Percentiles rank a stretch among this genome's conserved stretches.
Evolutionary conservation across 2,888 invertebrate genomes (phyloP).

Genomic region (Pseudoips prasinana): DNA sequence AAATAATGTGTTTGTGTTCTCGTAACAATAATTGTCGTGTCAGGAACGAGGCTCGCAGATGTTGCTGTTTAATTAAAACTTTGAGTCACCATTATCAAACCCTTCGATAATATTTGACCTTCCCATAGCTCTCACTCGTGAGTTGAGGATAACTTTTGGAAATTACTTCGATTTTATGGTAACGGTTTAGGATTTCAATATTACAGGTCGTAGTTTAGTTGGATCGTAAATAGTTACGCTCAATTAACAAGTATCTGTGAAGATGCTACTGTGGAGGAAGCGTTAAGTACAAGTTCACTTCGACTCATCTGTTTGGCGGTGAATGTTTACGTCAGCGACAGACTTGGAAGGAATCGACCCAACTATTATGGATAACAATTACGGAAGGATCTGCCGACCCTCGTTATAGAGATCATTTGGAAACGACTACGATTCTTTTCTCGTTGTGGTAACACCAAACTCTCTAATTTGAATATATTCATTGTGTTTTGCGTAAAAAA

Average conservation of each 20-base stretch:
- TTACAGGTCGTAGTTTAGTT: constrained; percentile 28
- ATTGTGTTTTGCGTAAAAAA: constrained; percentile 33
- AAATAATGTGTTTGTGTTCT: constrained; percentile 51
- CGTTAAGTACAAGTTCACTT: no score
- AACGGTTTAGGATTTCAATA: constrained; percentile 47
- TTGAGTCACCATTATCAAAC: constrained; percentile 63
- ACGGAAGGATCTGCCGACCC: constrained; percentile 41
- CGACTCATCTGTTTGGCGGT: no score
- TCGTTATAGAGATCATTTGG: constrained; percentile 42
- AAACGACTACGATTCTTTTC: constrained; percentile 45
- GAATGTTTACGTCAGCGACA: constrained; percentile 41
- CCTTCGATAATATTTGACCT: constrained; percentile 67
- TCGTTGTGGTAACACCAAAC: constrained; percentile 37
- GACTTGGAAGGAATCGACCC: constrained; percentile 28
- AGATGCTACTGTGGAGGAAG: no score
- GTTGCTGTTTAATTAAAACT: constrained; percentile 78
- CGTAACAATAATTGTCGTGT: constrained; percentile 66
- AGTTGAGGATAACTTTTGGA: constrained; percentile 54
- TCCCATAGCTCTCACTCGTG: constrained; percentile 44
- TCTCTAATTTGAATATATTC: constrained; percentile 37
- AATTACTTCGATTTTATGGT: constrained; percentile 39
- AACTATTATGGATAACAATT: constrained; percentile 48
- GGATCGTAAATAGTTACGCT: constrained; percentile 30
- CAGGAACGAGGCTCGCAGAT: constrained; percentile 63
- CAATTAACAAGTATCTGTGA: no score